Percentiles rank a stretch among this genome's conserved stretches.
These are phyloP conservation scores for Whitmania pigra DNA, from an alignment of 1,140 invertebrate genomes.

Conservation along the genomic window DNA sequence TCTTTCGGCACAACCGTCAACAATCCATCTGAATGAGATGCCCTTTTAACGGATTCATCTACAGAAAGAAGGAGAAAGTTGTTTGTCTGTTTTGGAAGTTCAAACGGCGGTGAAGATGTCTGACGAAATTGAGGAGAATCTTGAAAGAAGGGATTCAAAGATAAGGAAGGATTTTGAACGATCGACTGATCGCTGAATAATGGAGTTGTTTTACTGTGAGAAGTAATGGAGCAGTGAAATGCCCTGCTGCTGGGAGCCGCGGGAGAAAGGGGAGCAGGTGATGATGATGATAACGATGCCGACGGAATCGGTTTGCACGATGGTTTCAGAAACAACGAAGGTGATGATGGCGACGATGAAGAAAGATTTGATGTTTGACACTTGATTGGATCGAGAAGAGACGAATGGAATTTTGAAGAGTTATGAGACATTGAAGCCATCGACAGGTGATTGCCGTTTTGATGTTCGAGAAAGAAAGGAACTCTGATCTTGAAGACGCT, in stretches of 20 bases:
- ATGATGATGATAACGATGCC: not conserved
- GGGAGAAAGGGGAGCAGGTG: not conserved
- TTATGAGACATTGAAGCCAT: not conserved
- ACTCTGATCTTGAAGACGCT: slow-evolving; percentile 12
- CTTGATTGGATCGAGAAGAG: not conserved
- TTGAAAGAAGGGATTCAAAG: too few relatives aligned
- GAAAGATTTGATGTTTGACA: not conserved
- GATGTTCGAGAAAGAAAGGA: slow-evolving; percentile 11
- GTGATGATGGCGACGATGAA: not conserved
- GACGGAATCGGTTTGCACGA: not conserved
- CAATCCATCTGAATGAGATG: too few relatives aligned
- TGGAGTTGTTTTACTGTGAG: too few relatives aligned
- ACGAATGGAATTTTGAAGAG: not conserved
- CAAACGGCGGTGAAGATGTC: too few relatives aligned
- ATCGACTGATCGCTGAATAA: too few relatives aligned
- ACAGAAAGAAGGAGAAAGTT: too few relatives aligned
- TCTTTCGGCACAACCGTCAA: too few relatives aligned
- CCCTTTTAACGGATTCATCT: too few relatives aligned
- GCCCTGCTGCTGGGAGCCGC: not conserved
- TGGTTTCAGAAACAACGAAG: not conserved
- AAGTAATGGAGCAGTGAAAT: not conserved
- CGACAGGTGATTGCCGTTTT: not conserved
- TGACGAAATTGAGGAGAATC: too few relatives aligned
- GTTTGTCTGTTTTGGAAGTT: too few relatives aligned
- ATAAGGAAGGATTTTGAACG: too few relatives aligned